Percentiles rank a stretch among this genome's conserved stretches.
Conservation (phyloP, 92 coral and sea anemone genomes). For the Nematostella vectensis region DNA sequence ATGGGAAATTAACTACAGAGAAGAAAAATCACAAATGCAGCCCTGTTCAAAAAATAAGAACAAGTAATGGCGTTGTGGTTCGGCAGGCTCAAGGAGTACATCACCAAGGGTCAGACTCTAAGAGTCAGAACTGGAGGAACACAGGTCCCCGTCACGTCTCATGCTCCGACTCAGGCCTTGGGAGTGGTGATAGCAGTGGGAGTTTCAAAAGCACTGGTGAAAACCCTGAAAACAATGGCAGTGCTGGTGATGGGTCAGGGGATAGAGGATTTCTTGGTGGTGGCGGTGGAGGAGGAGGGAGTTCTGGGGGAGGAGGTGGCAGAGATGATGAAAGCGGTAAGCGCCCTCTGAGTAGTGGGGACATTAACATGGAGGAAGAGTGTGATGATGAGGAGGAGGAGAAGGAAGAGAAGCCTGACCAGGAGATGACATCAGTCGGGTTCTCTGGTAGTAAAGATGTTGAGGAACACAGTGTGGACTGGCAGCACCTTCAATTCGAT, state of each 20-base stretch:
- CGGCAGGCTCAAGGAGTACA: too few species aligned
- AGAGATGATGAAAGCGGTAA: conserved; percentile 21
- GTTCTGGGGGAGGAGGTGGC: conserved; percentile 16
- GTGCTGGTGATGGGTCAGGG: conserved; percentile 3
- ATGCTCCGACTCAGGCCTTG: conserved; percentile 23
- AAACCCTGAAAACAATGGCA: background rate
- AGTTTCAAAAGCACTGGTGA: conserved; percentile 4
- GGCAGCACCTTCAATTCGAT: too few species aligned
- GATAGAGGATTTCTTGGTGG: conserved; percentile 2
- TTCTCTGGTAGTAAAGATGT: background rate
- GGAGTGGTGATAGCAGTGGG: conserved; percentile 13
- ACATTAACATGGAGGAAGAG: conserved; percentile 31
- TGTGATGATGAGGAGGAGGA: conserved; percentile 28
- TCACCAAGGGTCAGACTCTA: too few species aligned
- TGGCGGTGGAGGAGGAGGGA: conserved; percentile 14
- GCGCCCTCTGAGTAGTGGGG: conserved; percentile 13
- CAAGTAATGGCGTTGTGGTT: too few species aligned
- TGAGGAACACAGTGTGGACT: conserved; percentile 1
- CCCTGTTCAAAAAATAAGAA: too few species aligned
- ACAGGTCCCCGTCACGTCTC: too few species aligned
- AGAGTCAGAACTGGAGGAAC: too few species aligned
- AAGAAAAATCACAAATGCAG: too few species aligned
- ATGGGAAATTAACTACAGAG: background rate
- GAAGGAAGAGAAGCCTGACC: too few species aligned
- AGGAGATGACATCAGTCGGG: background rate